Base-by-base conservation (phyloP, 2,888 invertebrate species). In the Eristalinus aeneus region DNA sequence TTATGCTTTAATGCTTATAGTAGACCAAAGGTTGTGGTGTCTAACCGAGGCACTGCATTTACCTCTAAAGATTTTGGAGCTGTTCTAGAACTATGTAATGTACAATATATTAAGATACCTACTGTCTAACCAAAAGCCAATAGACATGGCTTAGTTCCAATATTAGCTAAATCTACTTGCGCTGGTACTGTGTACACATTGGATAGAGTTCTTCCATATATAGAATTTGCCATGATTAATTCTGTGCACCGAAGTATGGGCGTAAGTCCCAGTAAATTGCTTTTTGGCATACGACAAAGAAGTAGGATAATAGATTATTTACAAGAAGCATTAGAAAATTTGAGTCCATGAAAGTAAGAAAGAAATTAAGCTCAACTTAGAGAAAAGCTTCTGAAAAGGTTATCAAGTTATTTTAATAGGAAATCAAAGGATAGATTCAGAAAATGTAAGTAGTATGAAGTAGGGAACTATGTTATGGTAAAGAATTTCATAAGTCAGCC, bases 121-220 rank as follows among this genome's bases (percentile, higher is more conserved):
- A 88, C 83, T 2, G 87, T 74, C 8, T 88, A 87, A 6, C 88
- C 88, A 8, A 88, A 88, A 54, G 84, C 88, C 1, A 88, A 89
- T 46, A 88, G 88, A 0, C 88, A 88, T 20, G 80, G 58, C 9
- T 12, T 89, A 2, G 74, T 54, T 0, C 81, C 89, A 27, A 88
- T 89, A 88, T 78, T 88, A 0, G 73, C 87, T 1, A 88, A 27
- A 27, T 2, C 5, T 27, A 27, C 27, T 27, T 27, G 27, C 27
- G 27, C 27, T 27, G 1, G 88, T 88, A 68, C 60, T 67, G 23
- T 12, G 9, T 20, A 60, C 27, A 3, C 5, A 27, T 27, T 27
- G 27, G 27, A 27, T 5, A 27, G 5, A 5, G 27, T 27, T 27
- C 27, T 27, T 27, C 27, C 27, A 27, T 2, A 27, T 27, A 27